Base-by-base conservation (phyloP, 2,113 vertebrate species). In the Prionailurus viverrinus region DNA sequence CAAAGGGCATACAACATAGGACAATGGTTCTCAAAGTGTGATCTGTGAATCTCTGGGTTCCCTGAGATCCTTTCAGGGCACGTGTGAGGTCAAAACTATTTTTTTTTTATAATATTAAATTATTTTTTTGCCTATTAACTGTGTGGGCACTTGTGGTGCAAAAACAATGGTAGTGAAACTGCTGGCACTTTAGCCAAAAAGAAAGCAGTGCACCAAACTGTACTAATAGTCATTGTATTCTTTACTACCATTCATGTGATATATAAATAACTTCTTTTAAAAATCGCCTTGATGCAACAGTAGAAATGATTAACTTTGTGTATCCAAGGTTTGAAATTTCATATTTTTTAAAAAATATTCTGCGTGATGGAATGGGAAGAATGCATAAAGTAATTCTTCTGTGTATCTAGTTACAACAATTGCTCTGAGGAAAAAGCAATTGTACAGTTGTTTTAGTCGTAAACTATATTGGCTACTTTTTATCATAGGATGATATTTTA, bases 401-500 rank as follows among this genome's bases (percentile, higher is more conserved):
- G 58, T 41, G 15, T 48, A 31, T 87, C 45, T 69, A 79, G 7
- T 29, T 90, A 31, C 63, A 29, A 68, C 84, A 23, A 63, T 55
- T 93, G 39, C 73, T 93, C 61, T 86, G 73, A 86, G 58, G 73
- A 89, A 95, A 94, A 94, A 88, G 53, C 33, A 29, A 93, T 1
- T 78, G n/a, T 51, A n/a, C 9, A 63, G 7, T 58, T 95, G 25
- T 95, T 93, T 89, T 79, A 93, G 36, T 36, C 88, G 16, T 5
- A 81, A 93, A 82, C 61, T 91, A 78, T 87, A 58, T 33, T 80
- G 65, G 48, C 88, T 65, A 36, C 55, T 76, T 96, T 74, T 88
- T 61, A 27, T 15, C 63, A 95, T 69, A 81, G 78, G 65, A 84
- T 76, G 21, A 25, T 65, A 95, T 93, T 96, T 91, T 91, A 96